Base-by-base conservation (phyloP, 2,113 vertebrate genomes). In the Lamprologus sp. region DNA sequence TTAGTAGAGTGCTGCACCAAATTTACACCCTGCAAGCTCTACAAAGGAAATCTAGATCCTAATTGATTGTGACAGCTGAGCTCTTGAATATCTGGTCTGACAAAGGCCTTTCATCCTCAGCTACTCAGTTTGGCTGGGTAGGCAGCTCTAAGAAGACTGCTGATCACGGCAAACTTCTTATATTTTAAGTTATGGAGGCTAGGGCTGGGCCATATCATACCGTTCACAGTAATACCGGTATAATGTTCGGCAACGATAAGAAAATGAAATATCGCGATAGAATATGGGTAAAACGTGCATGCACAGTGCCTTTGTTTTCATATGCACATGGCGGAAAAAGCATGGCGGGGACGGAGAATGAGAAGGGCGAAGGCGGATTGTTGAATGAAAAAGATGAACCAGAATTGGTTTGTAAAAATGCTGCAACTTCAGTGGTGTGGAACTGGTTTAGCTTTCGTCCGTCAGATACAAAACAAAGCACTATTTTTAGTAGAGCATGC, bases 281-380 rank as follows among this genome's bases (percentile, higher is more conserved):
- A 28, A 15, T 15, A 56, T 56, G 3, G 23, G 13, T 56, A 56
- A 56, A 56, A 56, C 4, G 1, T 0, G 4, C 23, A 28, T 56
- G 23, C 1, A 1, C 3, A 8, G 12, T 26, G 54, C 54, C 54
- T 55, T 55, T 56, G 54, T 56, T 26, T 56, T 3, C 0, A 56
- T 56, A 56, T 1, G 0, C 21, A 56, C 54, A 5, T 54, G 2
- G 10, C 2, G 4, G 53, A 54, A 54, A 54, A 54, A 12, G 53
- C 10, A 54, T 26, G 21, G 54, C 3, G 1, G 21, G 0, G 7
- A 14, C 2, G 4, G 2, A 55, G 7, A 55, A 55, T 26, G 54
- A 55, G 54, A 55, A 55, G 21, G 7, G 7, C 0, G 0, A 55
- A 55, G 7, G 7, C 1, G 0, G 11, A 55, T 26, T 12, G 1